Percentiles rank a stretch among this genome's conserved stretches.
phyloP scores from a whole-genome alignment of 2,888 invertebrate genomes.

The Xiphydria camelus region DNA sequence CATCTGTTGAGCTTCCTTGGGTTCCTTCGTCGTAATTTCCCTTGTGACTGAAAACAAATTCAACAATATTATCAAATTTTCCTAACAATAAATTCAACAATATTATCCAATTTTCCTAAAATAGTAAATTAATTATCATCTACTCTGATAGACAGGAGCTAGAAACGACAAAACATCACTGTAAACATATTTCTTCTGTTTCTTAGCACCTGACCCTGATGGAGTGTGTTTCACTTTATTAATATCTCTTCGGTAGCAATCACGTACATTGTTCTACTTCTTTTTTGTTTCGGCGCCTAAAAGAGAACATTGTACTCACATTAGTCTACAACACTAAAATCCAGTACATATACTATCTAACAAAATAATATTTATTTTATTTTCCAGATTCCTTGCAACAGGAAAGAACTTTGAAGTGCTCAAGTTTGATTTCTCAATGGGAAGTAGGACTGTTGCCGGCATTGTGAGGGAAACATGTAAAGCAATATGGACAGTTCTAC shows the following conservation, averaged over 20 bases:
- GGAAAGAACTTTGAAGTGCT: neutral
- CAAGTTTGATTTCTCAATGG: neutral
- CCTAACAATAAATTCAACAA: too few species aligned
- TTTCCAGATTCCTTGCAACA: neutral
- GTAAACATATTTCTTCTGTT: neutral
- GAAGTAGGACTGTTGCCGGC: neutral
- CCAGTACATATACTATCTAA: neutral
- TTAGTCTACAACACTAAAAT: too few species aligned
- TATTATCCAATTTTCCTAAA: too few species aligned
- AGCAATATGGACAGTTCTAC: neutral
- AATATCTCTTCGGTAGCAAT: neutral
- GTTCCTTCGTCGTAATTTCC: neutral
- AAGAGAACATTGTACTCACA: too few species aligned
- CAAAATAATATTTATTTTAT: neutral
- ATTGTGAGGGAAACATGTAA: neutral
- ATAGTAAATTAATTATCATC: slow-evolving; percentile 3
- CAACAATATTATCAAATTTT: too few species aligned
- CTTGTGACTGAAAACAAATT: neutral
- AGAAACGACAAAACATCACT: neutral
- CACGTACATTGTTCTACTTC: neutral
- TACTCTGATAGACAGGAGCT: slow-evolving; percentile 3
- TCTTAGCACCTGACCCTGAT: neutral
- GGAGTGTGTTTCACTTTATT: neutral
- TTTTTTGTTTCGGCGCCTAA: neutral
- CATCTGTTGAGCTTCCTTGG: neutral